Base-by-base conservation (phyloP, 2,113 vertebrate species). In the Lamprotornis superbus region DNA sequence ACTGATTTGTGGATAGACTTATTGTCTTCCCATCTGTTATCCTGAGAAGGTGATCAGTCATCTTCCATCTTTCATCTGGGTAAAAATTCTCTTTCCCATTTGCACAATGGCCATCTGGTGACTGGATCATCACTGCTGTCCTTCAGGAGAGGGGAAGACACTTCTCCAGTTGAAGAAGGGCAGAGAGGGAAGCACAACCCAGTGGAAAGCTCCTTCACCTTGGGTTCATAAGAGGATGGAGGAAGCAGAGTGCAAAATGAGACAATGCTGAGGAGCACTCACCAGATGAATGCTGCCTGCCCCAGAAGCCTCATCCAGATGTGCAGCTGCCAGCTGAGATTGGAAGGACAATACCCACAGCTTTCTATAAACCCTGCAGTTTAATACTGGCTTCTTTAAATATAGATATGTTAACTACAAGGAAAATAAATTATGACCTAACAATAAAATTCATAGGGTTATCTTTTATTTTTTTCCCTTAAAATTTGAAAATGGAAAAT, bases 401-500 rank as follows among this genome's bases (percentile, higher is more conserved):
- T 57, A 75, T 7, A 68, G 55, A 42, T 44, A 37, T 4, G 19
- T 64, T 84, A 91, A 78, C 52, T 92, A 70, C 37, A 78, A 39
- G 9, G 88, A 84, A 84, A 22, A 73, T 49, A 37, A 25, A 56
- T 75, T 94, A 87, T 37, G 65, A 82, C 5, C 21, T 14, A 79
- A 56, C 25, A 67, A 82, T 89, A 95, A 94, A 81, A 94, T 74
- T 68, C 28, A 81, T 30, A 20, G 15, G 10, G 9, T 46, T 83
- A 22, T 8, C 9, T 53, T 39, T 56, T 39, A 52, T 35, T 64
- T 47, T 47, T 52, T 49, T 82, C 25, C 28, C 12, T 37, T 64
- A 35, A 89, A 35, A 17, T 79, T 87, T 87, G 65, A 60, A 93
- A 94, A 71, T 79, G 25, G 87, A 91, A 89, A 82, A 55, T 60